Evolutionary conservation across 2,113 vertebrate genomes (phyloP).

Genomic region (Collichthys lucidus): DNA sequence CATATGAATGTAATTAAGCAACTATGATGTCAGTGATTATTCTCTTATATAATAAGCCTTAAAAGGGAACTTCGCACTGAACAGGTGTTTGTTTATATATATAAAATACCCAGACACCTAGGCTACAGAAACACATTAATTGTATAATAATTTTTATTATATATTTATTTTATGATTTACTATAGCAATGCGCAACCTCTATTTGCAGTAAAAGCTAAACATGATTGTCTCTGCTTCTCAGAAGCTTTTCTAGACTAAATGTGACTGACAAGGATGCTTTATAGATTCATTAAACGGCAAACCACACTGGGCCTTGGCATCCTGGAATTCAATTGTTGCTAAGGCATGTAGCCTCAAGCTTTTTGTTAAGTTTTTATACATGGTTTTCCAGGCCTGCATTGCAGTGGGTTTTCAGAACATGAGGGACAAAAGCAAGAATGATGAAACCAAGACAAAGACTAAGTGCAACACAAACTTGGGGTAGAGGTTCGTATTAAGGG

Average conservation of each 20-base stretch:
- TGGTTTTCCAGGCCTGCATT: neutral
- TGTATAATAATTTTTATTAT: too few species aligned
- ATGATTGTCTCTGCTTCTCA: neutral
- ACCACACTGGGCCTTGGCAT: neutral
- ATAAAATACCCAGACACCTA: neutral
- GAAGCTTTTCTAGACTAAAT: neutral
- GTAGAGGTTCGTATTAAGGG: neutral
- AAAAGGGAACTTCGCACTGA: neutral
- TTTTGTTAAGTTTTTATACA: neutral
- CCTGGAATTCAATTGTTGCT: neutral
- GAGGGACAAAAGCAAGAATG: neutral
- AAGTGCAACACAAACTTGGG: neutral
- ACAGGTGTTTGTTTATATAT: neutral
- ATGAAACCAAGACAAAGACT: constrained; percentile 1
- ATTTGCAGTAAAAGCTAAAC: neutral
- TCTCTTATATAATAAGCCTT: neutral
- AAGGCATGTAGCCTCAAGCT: neutral
- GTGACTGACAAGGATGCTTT: neutral
- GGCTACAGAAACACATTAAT: too few species aligned
- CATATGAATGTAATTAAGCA: neutral
- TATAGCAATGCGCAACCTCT: neutral
- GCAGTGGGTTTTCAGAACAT: neutral
- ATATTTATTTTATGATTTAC: too few species aligned
- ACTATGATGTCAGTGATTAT: neutral
- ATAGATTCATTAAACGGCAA: neutral